Conservation (phyloP, 2,888 invertebrate genomes). For the Capitulum mitella region DNA sequence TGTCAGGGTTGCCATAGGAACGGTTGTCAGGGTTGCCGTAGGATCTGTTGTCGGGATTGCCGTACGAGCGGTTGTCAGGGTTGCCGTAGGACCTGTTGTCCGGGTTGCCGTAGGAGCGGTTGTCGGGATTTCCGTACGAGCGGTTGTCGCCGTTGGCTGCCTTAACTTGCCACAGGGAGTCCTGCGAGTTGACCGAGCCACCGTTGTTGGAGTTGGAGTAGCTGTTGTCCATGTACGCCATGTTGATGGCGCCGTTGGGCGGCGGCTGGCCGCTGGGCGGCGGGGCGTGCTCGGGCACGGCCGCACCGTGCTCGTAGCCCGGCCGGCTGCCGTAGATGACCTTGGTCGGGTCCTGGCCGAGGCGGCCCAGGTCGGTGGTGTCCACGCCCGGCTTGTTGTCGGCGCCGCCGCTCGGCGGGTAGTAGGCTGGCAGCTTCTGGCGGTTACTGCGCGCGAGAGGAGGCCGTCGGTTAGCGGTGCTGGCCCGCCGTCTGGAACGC, state of each 20-base stretch:
- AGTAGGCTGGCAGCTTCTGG: slow-evolving; percentile 11
- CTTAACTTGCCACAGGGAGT: slow-evolving; percentile 89
- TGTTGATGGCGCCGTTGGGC: slow-evolving; percentile 55
- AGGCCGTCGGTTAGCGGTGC: too few species aligned
- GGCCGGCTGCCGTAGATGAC: not conserved
- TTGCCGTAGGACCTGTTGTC: slow-evolving; percentile 27
- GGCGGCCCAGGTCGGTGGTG: not conserved
- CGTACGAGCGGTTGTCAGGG: slow-evolving; percentile 24
- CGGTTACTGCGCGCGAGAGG: not conserved
- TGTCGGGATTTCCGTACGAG: slow-evolving; percentile 17
- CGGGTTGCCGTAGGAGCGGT: slow-evolving; percentile 29
- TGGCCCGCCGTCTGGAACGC: too few species aligned
- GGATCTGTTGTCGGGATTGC: slow-evolving; percentile 30
- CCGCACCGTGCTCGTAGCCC: not conserved
- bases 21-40: slow-evolving; percentile 36
- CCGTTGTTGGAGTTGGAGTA: slow-evolving; percentile 90
- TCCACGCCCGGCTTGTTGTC: not conserved
- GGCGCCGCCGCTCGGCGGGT: not conserved
- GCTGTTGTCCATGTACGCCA: slow-evolving; percentile 84
- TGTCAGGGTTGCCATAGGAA: slow-evolving; percentile 62
- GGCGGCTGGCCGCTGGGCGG: not conserved
- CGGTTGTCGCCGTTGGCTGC: slow-evolving; percentile 44
- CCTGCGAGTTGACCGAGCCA: slow-evolving; percentile 90
- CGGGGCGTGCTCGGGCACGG: not conserved
- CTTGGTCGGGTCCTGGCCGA: not conserved